A percentile compares a stretch with the other conserved stretches of the same genome.
These are phyloP conservation scores for Falco concolor DNA, from an alignment of 2,797 vertebrate genomes.

Conservation along the genomic window DNA sequence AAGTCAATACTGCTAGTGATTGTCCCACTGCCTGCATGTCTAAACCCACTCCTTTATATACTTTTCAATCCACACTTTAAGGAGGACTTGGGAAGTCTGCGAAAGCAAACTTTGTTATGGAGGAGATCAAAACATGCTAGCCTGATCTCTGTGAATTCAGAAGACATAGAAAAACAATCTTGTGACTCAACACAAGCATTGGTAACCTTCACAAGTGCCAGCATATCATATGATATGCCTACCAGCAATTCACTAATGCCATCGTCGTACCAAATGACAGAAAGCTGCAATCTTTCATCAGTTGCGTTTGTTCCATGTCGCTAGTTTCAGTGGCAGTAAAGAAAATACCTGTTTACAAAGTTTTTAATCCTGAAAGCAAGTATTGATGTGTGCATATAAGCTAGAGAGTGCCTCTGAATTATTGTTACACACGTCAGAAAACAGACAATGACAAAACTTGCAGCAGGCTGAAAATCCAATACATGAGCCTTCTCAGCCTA, in stretches of 20 bases:
- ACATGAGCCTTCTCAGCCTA: not conserved
- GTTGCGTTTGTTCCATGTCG: constrained; percentile 77
- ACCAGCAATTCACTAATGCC: constrained; percentile 50
- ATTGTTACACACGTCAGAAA: not conserved
- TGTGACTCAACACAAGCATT: constrained; percentile 91
- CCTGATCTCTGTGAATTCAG: constrained; percentile 76
- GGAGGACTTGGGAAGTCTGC: constrained; percentile 81
- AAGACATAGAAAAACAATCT: constrained; percentile 88
- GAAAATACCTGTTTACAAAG: constrained; percentile 19
- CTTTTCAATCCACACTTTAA: constrained; percentile 89
- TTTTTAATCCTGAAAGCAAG: constrained; percentile 9
- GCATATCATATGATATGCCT: constrained; percentile 70
- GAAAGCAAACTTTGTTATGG: constrained; percentile 71
- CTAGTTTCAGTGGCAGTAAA: constrained; percentile 37
- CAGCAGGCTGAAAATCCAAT: not conserved
- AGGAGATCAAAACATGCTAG: constrained; percentile 72
- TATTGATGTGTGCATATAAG: not conserved
- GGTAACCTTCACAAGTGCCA: constrained; percentile 75
- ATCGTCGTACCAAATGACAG: constrained; percentile 66
- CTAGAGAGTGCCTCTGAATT: not conserved
- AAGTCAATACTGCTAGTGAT: constrained; percentile 87
- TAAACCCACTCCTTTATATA: constrained; percentile 91
- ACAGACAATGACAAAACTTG: not conserved
- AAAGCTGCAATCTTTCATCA: constrained; percentile 75
- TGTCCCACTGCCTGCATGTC: constrained; percentile 85